phyloP scores from a whole-genome alignment of 1,140 invertebrate species.

The Oncopeltus fasciatus region DNA sequence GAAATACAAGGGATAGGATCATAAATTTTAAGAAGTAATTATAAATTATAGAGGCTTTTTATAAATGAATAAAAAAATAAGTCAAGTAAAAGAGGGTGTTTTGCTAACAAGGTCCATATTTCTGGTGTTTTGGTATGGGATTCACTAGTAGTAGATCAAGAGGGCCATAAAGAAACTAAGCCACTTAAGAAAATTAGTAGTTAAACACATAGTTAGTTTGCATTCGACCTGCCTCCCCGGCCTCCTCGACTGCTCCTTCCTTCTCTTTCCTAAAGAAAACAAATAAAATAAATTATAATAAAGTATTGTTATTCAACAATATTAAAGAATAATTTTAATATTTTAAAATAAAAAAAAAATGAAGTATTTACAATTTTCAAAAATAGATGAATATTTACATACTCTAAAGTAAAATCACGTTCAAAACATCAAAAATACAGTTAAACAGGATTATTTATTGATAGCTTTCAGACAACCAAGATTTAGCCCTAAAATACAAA shows the following conservation, averaged over 20 bases:
- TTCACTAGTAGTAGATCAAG: neutral
- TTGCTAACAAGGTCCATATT: too few species aligned
- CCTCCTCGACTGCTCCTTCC: slow-evolving; percentile 18
- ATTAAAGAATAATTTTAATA: too few species aligned
- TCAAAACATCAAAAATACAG: too few species aligned
- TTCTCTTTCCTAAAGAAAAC: slow-evolving; percentile 22
- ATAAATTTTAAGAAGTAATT: neutral
- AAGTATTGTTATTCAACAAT: too few species aligned
- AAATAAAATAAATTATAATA: neutral
- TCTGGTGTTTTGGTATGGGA: neutral
- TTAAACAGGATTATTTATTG: too few species aligned
- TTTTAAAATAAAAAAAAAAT: too few species aligned
- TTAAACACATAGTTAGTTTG: neutral
- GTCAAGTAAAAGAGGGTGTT: neutral
- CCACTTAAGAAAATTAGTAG: neutral
- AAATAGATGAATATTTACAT: too few species aligned
- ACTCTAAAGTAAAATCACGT: too few species aligned
- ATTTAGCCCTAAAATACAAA: too few species aligned
- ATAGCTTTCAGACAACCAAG: too few species aligned
- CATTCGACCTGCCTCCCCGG: slow-evolving; percentile 10
- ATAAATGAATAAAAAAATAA: neutral
- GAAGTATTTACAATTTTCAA: too few species aligned
- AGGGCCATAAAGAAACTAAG: neutral
- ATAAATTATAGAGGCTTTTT: neutral
- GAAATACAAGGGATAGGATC: neutral